Base-by-base conservation (phyloP, 2,888 invertebrate genomes). In the Aporophyla lueneburgensis region DNA sequence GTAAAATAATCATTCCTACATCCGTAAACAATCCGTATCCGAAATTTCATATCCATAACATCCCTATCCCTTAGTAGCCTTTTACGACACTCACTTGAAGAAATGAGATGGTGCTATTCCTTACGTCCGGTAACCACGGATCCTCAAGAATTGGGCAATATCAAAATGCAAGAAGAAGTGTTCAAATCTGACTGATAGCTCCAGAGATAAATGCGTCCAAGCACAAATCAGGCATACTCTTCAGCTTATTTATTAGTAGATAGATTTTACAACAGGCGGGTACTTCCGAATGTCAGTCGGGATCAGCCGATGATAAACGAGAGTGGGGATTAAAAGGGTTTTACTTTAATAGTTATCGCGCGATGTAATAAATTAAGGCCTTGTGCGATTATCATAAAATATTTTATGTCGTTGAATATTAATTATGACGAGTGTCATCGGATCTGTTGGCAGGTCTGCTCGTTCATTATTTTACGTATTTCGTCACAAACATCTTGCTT, bases 261-360 rank as follows among this genome's bases (percentile, higher is more conserved):
- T 12, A 56, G 56, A 24, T 27, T 19, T 27, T 9, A 16, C 43
- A 76, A 46, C 43, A 14, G 51, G 43, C 75, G 75, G 74, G 75
- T 56, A 75, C 49, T 75, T 56, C 63, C 75, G 75, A 19, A 49
- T 62, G 43, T 56, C 75, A 61, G 16, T n/a, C 21, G 56, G 56
- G 76, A 63, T 75, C 49, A 75, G 76, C 27, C 49, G 49, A 51
- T 65, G 76, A 75, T 51, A 21, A 24, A 75, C 40, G 76, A 75
- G n/a, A 9, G 27, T 12, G 12, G 43, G 51, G 49, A 49, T 75
- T 75, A 43, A 58, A 70, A 33, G 27, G 27, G 43, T 43, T 58
- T 49, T 7, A 21, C 62, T 54, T 61, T 24, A 62, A 74, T 74
- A 61, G 53, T 62, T 62, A 54, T 74, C 40, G 33, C 2, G 46